Conservation (phyloP, 2,888 invertebrate genomes). For the Drosophila neonasuta region DNA sequence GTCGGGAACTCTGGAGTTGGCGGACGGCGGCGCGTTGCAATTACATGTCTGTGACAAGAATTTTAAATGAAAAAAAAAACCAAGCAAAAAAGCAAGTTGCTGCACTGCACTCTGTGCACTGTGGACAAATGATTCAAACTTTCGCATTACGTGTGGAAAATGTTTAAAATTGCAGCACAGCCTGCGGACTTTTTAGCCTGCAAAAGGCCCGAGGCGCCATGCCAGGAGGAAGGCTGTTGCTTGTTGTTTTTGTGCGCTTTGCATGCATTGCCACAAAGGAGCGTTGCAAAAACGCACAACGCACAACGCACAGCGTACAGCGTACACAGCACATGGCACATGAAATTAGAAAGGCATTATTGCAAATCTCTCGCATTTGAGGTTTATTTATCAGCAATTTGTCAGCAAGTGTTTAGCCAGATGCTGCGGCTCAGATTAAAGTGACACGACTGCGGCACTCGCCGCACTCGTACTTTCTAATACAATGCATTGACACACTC, state of each 20-base stretch:
- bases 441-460: slow-evolving; percentile 29
- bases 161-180: slow-evolving; percentile 60
- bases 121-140: slow-evolving; percentile 77
- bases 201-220: slow-evolving; percentile 19
- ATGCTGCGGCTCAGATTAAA: slow-evolving; percentile 75
- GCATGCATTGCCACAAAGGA: slow-evolving; percentile 63
- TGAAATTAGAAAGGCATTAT: slow-evolving; percentile 77
- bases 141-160: slow-evolving; percentile 76
- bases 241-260: slow-evolving; percentile 60
- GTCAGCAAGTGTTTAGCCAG: slow-evolving; percentile 71
- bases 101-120: slow-evolving; percentile 41
- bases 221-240: slow-evolving; percentile 10
- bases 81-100: slow-evolving; percentile 50
- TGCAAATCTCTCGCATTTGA: slow-evolving; percentile 69
- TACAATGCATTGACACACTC: slow-evolving; percentile 61
- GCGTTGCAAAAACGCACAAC: slow-evolving; percentile 46
- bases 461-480: slow-evolving; percentile 63
- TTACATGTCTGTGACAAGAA: slow-evolving; percentile 77
- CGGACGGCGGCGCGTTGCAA: slow-evolving; percentile 70
- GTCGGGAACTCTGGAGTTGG: slow-evolving; percentile 19
- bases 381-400: slow-evolving; percentile 76
- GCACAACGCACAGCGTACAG: slow-evolving; percentile 54
- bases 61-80: slow-evolving; percentile 61
- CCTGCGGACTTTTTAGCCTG: slow-evolving; percentile 19
- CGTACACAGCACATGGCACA: slow-evolving; percentile 53